Base-by-base conservation (phyloP, 2,797 vertebrate genomes). In the Hypotaenidia philippensis region DNA sequence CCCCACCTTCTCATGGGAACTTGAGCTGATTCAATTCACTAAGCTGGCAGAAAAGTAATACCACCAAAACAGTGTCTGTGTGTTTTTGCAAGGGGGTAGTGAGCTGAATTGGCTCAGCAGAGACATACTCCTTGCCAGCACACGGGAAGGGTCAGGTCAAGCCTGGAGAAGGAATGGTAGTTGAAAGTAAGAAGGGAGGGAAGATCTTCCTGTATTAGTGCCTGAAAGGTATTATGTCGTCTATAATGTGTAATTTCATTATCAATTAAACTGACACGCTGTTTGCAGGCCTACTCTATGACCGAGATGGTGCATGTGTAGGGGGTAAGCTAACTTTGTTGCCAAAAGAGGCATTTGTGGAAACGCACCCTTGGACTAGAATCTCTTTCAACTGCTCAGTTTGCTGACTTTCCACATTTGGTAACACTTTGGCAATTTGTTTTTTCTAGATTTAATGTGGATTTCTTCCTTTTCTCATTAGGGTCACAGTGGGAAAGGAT, bases 181-280 rank as follows among this genome's bases (percentile, higher is more conserved):
- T 26, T 63, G 49, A 87, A 92, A 91, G 70, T 29, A 89, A 80
- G 75, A 91, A 85, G 13, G 52, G 56, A 89, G 91, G 55, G 70
- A 90, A 82, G 61, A 80, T 66, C 82, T 95, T 91, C 78, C 52
- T 85, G 23, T 77, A 31, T 34, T 60, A 75, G 47, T 77, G 47
- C 83, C 71, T 77, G 70, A 63, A 66, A 82, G 49, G 41, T 84
- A 40, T 88, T 81, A 79, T 50, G 56, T 45, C 89, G 55, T 87
- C 75, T 74, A 23, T 66, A 53, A 74, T 10, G 53, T 38, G 47
- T 32, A 74, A 83, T 74, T 93, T 94, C 27, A 25, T 82, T 93
- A 68, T 63, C 40, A 70, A 22, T 72, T 82, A 79, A 88, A 22
- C 25, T 88, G 82, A 74, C 40, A 17, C 17, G 22, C 70, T 83